Conservation (phyloP, 2,113 vertebrate genomes). For the Pleuronectes platessa region DNA sequence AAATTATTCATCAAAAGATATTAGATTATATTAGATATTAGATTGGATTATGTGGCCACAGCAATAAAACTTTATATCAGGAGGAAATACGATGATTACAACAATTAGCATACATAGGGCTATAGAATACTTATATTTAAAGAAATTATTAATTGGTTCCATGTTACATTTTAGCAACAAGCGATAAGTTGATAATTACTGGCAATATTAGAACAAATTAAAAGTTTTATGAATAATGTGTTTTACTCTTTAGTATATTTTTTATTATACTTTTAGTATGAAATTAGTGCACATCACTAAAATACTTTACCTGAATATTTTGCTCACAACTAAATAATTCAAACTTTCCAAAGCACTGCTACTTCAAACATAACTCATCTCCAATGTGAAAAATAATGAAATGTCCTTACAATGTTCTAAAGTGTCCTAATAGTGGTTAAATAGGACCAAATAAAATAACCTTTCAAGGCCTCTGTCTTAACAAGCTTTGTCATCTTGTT, state of each 20-base stretch:
- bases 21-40: too few relatives aligned
- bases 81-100: neutral
- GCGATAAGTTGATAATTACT: neutral
- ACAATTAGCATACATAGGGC: neutral
- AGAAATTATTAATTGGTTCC: neutral
- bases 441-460: conserved; percentile 13
- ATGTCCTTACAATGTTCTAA: neutral
- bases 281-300: neutral
- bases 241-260: neutral
- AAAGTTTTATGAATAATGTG: neutral
- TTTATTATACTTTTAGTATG: neutral
- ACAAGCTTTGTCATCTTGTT: conserved; percentile 69
- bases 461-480: conserved; percentile 23
- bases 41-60: too few relatives aligned
- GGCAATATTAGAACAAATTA: neutral
- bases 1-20: too few relatives aligned
- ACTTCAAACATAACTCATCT: neutral
- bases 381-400: neutral
- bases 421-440: neutral
- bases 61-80: neutral
- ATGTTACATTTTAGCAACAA: neutral
- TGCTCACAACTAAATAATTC: neutral
- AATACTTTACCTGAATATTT: neutral
- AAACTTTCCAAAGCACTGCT: neutral
- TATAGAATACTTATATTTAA: neutral